A percentile compares a stretch with the other conserved stretches of the same genome.
These are phyloP conservation scores for Euschistus heros DNA, from an alignment of 1,140 invertebrate genomes.

Conservation along the genomic window DNA sequence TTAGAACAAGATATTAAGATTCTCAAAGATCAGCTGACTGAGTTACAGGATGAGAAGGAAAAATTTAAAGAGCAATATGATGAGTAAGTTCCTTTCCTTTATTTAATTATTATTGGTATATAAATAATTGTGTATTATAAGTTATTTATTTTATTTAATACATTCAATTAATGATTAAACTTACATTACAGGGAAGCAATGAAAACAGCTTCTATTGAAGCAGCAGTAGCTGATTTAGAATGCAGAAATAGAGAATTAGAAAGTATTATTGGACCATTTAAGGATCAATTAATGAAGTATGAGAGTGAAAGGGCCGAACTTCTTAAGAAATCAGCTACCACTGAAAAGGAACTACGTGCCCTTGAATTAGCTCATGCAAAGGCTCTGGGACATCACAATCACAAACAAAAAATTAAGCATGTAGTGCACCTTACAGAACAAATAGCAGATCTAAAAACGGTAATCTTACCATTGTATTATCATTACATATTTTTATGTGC, in stretches of 20 bases:
- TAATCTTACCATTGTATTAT: conserved; percentile 4
- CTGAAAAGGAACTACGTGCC: conserved; percentile 25
- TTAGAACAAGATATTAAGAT: conserved; percentile 22
- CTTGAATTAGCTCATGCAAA: conserved; percentile 24
- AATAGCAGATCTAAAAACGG: conserved; percentile 21
- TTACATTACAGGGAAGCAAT: conserved; percentile 15
- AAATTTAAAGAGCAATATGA: conserved; percentile 13
- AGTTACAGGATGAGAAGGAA: conserved; percentile 23
- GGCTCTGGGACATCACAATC: conserved; percentile 26
- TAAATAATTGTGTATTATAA: neutral
- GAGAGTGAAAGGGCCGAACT: conserved; percentile 20
- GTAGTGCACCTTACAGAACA: conserved; percentile 19
- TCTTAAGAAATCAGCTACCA: conserved; percentile 15
- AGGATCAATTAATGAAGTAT: conserved; percentile 24
- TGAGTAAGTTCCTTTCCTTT: conserved; percentile 17
- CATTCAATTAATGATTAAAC: neutral
- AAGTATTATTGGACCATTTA: conserved; percentile 24
- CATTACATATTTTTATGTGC: neutral
- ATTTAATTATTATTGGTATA: neutral
- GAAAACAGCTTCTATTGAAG: conserved; percentile 6
- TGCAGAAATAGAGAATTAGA: conserved; percentile 21
- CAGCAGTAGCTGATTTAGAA: conserved; percentile 22
- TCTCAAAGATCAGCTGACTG: conserved; percentile 15
- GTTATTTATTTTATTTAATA: neutral
- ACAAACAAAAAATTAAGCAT: conserved; percentile 23